These are phyloP conservation scores for Zelostemma sp. DNA, from an alignment of 1,140 invertebrate genomes.

Conservation along the genomic window DNA sequence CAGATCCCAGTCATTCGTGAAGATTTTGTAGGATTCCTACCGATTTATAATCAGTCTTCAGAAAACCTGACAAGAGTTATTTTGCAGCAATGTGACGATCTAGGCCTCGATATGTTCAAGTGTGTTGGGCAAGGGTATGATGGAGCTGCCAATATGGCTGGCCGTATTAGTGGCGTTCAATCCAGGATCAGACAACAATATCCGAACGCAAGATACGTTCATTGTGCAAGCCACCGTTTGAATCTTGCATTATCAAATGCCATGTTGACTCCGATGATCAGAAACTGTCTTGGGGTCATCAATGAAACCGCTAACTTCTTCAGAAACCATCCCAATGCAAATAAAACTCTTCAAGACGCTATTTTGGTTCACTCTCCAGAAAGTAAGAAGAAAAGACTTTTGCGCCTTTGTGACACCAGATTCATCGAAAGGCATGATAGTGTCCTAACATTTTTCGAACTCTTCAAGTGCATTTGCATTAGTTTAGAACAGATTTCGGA, in stretches of 20 bases:
- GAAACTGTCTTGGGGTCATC: constrained; percentile 9
- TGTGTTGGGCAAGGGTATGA: constrained; percentile 53
- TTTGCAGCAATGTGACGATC: constrained; percentile 23
- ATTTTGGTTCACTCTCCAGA: constrained; percentile 11
- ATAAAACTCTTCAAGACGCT: constrained; percentile 14
- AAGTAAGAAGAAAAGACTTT: constrained; percentile 19
- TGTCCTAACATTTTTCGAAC: constrained; percentile 15
- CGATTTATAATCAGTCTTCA: constrained; percentile 41
- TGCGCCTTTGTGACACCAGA: constrained; percentile 11
- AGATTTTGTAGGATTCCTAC: constrained; percentile 49
- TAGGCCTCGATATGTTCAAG: constrained; percentile 44
- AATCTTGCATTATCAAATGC: constrained; percentile 17
- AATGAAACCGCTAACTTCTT: constrained; percentile 8
- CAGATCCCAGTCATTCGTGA: constrained; percentile 26
- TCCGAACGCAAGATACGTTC: constrained; percentile 21
- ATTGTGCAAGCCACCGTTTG: constrained; percentile 20
- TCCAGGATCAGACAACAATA: constrained; percentile 27
- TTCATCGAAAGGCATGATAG: constrained; percentile 26
- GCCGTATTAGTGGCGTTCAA: constrained; percentile 43
- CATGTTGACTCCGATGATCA: constrained; percentile 4
- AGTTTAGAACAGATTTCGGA: constrained; percentile 17
- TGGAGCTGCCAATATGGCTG: constrained; percentile 52
- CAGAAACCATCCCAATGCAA: constrained; percentile 12
- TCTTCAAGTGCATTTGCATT: constrained; percentile 9
- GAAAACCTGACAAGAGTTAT: constrained; percentile 37